phyloP scores from a whole-genome alignment of 2,888 invertebrate species.

The Dolichopus griseipennis region DNA sequence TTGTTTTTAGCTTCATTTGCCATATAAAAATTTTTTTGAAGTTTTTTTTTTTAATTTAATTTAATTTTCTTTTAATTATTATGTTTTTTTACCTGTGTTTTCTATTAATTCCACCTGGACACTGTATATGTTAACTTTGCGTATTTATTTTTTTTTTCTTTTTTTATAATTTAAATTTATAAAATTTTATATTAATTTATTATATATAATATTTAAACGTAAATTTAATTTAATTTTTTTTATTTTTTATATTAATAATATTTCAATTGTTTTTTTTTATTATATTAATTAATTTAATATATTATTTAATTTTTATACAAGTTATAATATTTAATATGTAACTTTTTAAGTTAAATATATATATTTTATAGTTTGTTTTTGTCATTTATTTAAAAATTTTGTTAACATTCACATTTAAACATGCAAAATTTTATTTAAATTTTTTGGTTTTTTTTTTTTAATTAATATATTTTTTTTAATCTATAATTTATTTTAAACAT shows the following conservation, averaged over 20 bases:
- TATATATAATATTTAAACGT: not conserved
- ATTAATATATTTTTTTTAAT: slow-evolving; percentile 14
- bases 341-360: not conserved
- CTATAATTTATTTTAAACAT: slow-evolving; percentile 11
- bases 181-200: slow-evolving; percentile 5
- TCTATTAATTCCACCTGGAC: slow-evolving; percentile 15
- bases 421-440: not conserved
- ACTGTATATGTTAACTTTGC: slow-evolving; percentile 19
- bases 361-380: not conserved
- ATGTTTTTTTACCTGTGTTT: slow-evolving; percentile 7
- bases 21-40: not conserved
- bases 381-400: not conserved
- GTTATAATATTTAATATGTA: not conserved
- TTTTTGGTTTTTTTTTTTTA: not conserved
- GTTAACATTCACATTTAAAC: slow-evolving; percentile 6
- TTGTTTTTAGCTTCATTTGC: not conserved
- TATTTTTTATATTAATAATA: not conserved
- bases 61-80: not conserved
- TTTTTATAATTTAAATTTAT: slow-evolving; percentile 11
- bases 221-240: not conserved
- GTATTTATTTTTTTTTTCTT: slow-evolving; percentile 14
- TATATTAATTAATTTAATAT: not conserved
- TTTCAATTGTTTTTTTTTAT: not conserved
- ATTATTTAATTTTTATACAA: not conserved
- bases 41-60: slow-evolving; percentile 7